Evolutionary conservation across 53 echinoderm and acorn worm species (phyloP).

Genomic region (Crossaster papposus): DNA sequence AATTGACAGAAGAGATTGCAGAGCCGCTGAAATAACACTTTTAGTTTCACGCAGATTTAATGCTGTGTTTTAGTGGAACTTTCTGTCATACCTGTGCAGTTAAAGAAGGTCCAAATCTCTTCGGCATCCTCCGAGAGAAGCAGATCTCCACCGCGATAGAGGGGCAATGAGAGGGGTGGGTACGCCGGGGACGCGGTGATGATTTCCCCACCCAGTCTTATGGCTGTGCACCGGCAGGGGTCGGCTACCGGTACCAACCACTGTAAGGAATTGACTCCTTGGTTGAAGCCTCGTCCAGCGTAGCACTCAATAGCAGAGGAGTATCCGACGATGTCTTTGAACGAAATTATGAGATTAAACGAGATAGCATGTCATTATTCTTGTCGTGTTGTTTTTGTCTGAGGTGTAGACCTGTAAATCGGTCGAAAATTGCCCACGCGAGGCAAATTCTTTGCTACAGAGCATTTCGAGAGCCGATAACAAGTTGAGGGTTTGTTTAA

Average conservation of each 20-base stretch:
- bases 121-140: neutral
- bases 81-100: neutral
- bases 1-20: too few species aligned
- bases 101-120: neutral
- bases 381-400: too few species aligned
- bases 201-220: neutral
- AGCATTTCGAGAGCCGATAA: too few species aligned
- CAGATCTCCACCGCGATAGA: neutral
- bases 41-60: too few species aligned
- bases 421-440: too few species aligned
- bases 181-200: neutral
- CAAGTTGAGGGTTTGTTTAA: too few species aligned
- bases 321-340: neutral
- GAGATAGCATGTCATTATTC: neutral
- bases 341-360: neutral
- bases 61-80: too few species aligned
- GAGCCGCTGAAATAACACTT: too few species aligned
- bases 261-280: neutral
- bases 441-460: too few species aligned
- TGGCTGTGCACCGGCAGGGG: conserved; percentile 2
- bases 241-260: neutral
- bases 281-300: neutral
- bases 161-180: too few species aligned
- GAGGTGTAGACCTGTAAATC: too few species aligned
- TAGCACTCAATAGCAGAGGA: neutral